phyloP scores from a whole-genome alignment of 2,113 vertebrate species.

The Crotalus horridus region DNA sequence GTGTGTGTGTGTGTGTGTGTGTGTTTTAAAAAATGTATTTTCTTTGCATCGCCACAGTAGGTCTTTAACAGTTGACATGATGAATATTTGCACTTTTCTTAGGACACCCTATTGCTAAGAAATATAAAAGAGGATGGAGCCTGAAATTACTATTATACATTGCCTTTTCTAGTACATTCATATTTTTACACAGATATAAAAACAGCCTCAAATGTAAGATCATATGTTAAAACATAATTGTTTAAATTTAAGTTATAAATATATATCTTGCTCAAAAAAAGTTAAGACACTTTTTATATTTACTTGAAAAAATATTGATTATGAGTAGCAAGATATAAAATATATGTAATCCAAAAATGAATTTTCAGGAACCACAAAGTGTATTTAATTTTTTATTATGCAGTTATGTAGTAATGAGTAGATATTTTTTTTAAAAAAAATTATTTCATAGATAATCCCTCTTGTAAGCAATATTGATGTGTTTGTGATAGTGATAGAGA shows the following conservation, averaged over 20 bases:
- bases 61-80: background rate
- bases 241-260: background rate
- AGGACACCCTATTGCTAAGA: background rate
- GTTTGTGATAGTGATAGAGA: slow-evolving; percentile 28
- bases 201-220: background rate
- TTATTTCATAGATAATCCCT: background rate
- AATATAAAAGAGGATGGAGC: background rate
- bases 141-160: background rate
- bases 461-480: background rate
- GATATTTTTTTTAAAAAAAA: background rate
- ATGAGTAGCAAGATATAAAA: background rate
- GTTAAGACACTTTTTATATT: background rate
- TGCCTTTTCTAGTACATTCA: background rate
- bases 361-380: background rate
- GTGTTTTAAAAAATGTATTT: background rate
- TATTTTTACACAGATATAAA: background rate
- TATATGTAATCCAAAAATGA: slow-evolving; percentile 15
- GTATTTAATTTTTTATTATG: slow-evolving; percentile 19
- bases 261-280: background rate
- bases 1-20: no score
- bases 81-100: background rate
- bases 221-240: background rate
- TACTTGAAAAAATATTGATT: background rate
- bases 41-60: background rate
- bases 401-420: background rate